These are phyloP conservation scores for Hemaris fuciformis DNA, from an alignment of 2,888 invertebrate genomes.

Conservation along the genomic window DNA sequence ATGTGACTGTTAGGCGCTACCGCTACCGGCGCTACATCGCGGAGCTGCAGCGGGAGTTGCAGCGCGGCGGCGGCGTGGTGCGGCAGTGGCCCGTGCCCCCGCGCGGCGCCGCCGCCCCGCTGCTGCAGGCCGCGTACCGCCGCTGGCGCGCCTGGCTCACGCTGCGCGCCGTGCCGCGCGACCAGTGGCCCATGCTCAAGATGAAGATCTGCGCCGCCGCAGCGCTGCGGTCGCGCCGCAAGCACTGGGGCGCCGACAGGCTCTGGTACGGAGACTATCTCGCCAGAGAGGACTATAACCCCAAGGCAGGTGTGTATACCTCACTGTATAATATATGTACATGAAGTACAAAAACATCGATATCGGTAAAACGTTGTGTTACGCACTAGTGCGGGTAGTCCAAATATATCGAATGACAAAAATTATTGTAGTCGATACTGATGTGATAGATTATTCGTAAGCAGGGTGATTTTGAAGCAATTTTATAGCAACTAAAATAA, in stretches of 20 bases:
- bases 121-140: constrained; percentile 81
- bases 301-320: constrained; percentile 47
- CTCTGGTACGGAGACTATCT: constrained; percentile 71
- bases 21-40: constrained; percentile 65
- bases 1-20: constrained; percentile 54
- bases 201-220: constrained; percentile 71
- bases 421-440: no score
- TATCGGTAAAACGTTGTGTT: no score
- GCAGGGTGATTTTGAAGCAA: no score
- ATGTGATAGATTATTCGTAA: no score
- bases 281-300: constrained; percentile 56
- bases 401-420: no score
- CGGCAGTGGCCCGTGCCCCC: constrained; percentile 89
- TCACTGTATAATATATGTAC: no score
- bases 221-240: constrained; percentile 52
- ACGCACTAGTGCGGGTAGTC: no score
- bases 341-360: no score
- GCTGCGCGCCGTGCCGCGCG: constrained; percentile 84
- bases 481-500: no score
- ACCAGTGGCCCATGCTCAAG: constrained; percentile 92
- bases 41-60: constrained; percentile 53
- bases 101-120: constrained; percentile 83
- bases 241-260: constrained; percentile 61
- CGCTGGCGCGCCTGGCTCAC: constrained; percentile 95
- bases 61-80: constrained; percentile 45